These are phyloP conservation scores for Lutjanus argentimaculatus DNA, from an alignment of 2,797 vertebrate species.

Conservation along the genomic window DNA sequence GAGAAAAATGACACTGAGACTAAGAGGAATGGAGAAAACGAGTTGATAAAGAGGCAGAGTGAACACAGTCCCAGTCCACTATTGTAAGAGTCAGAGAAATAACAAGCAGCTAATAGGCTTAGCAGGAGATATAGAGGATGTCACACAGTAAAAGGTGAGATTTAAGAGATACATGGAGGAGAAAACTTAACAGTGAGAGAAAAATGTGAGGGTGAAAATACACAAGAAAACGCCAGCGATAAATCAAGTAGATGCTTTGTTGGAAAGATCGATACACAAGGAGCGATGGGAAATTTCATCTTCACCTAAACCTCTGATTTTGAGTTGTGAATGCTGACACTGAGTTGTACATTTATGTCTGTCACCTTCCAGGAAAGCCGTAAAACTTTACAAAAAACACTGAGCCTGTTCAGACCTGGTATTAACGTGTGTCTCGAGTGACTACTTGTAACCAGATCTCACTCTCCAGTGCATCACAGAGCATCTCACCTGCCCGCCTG, in stretches of 20 bases:
- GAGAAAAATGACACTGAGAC: constrained; percentile 62
- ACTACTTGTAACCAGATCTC: too few species aligned
- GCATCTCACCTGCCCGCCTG: too few species aligned
- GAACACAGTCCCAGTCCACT: constrained; percentile 20
- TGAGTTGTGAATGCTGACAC: background rate
- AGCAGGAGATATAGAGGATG: constrained; percentile 44
- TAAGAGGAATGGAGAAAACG: constrained; percentile 40
- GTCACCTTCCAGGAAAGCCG: background rate
- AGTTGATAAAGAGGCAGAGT: constrained; percentile 51
- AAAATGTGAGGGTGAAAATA: constrained; percentile 18
- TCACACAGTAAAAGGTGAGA: constrained; percentile 38
- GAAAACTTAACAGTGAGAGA: constrained; percentile 29
- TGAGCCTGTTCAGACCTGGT: too few species aligned
- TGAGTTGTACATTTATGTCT: background rate
- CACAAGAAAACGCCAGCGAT: constrained; percentile 28
- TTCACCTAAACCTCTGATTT: constrained; percentile 12
- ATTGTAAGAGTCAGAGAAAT: constrained; percentile 26
- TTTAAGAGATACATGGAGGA: constrained; percentile 20
- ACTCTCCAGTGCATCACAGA: too few species aligned
- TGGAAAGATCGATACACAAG: constrained; percentile 17
- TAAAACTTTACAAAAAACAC: constrained; percentile 4
- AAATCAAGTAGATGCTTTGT: constrained; percentile 41
- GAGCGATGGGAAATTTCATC: constrained; percentile 26
- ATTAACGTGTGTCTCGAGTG: too few species aligned
- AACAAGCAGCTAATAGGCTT: constrained; percentile 47